Evolutionary conservation across 2,888 invertebrate species (phyloP), one percentile per base, ranked within the genome.

Genomic region (Acanthosepion lycidas): DNA sequence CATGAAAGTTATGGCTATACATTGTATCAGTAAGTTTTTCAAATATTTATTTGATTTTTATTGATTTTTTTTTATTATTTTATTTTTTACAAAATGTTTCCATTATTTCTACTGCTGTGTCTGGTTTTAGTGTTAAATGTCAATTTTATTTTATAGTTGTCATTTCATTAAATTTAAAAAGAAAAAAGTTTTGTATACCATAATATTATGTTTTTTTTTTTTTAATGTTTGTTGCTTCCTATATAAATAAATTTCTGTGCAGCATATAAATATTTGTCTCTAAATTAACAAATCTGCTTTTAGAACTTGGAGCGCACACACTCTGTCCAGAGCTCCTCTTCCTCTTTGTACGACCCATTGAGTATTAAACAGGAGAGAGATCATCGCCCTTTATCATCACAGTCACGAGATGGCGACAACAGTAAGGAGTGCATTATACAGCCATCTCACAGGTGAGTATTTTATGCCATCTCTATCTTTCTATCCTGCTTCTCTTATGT

Each of bases 361-460:
- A 95, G 95, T 42, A 94, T 96, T 15, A 97, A 97, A 95, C 95
- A 96, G 91, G 97, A 97, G 64, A 94, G 96, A 48, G 96, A 96
- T 91, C 95, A 95, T 94, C 95, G 96, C 64, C 96, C 96, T 20
- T 96, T 96, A 53, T 97, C 97, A 18, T 96, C 96, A 1, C 96
- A 96, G 23, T 96, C 96, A 8, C 95, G 96, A n/a, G 97, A 96
- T n/a, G 97, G 97, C 91, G 96, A 96, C 55, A 95, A 96, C 15
- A 95, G 96, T 91, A 96, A 96, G 95, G 97, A 97, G 94, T 94
- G 95, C 94, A 95, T 95, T 49, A 94, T 94, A 53, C 94, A 94
- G 48, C 94, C 94, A 94, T 64, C 94, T 59, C 94, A 94, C 94
- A 15, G 94, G 94, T 94, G 23, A 92, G 49, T 9, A 9, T 15